Conservation (phyloP, 2,797 vertebrate species). For the Micropoecilia bifurca region DNA sequence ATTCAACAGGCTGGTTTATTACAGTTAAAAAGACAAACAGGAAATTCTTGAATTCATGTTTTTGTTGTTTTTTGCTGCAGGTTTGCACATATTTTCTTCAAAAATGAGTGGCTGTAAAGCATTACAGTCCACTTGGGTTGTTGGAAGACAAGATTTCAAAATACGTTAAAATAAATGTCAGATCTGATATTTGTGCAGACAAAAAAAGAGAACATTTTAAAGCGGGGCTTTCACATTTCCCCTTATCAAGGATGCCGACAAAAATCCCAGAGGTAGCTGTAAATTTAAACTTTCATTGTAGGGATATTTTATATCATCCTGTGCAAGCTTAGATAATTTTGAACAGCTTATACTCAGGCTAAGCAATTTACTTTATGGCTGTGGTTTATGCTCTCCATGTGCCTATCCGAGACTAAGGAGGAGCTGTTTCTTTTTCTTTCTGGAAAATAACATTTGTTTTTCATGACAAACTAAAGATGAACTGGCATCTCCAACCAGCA, state of each 20-base stretch:
- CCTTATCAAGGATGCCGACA: not conserved
- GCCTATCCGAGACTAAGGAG: not conserved
- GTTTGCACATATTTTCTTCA: too few species aligned
- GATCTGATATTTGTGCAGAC: not conserved
- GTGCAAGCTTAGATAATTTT: not conserved
- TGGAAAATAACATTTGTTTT: not conserved
- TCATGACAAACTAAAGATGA: not conserved
- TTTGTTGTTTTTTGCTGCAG: too few species aligned
- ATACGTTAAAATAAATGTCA: not conserved
- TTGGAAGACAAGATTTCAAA: not conserved
- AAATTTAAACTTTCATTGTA: not conserved
- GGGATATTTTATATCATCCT: not conserved
- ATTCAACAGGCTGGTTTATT: not conserved
- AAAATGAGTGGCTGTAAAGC: not conserved
- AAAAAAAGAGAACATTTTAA: slow-evolving; percentile 1
- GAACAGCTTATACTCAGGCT: not conserved
- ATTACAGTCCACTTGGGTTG: not conserved
- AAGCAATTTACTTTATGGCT: not conserved
- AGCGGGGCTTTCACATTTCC: not conserved
- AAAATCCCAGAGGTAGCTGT: not conserved
- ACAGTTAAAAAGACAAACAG: not conserved
- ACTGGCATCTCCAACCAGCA: not conserved
- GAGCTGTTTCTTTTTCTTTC: not conserved
- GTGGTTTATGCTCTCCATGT: not conserved
- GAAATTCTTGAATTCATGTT: not conserved